Base-by-base conservation (phyloP, 2,797 vertebrate genomes). In the Garrulus glandarius region DNA sequence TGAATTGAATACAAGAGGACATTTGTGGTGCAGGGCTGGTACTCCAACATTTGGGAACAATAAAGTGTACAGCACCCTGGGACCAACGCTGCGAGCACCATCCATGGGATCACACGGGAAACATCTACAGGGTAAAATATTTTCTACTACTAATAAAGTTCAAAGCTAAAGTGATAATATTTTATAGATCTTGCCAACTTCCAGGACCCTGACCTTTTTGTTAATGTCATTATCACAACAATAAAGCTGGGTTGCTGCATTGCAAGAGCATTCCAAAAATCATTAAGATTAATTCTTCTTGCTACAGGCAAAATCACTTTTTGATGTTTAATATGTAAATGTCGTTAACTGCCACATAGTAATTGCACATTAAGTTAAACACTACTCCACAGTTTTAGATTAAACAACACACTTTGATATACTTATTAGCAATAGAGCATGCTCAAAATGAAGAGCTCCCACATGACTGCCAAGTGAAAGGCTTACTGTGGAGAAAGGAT, bases 301-400 rank as follows among this genome's bases (percentile, higher is more conserved):
- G 2, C 76, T 77, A 44, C 18, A 9, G 41, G 52, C 64, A 85
- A 92, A 96, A 87, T 37, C 44, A 52, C 30, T 85, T 92, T 72
- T 41, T 77, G 36, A 77, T 85, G 56, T 64, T 90, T 85, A 85
- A 49, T 83, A 87, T 63, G 71, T 46, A 70, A 80, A 77, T 60
- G 50, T 55, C 52, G 67, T 77, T 80, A 93, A 80, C 18, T 37
- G 71, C 23, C 50, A 85, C 52, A 70, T 1, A 63, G 21, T 50
- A 87, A 85, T 47, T 63, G 52, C 32, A 70, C 36, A 70, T 59
- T 74, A 91, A 59, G 23, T 64, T 76, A 80, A 95, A 85, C 3
- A 0, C 41, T 50, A 29, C 47, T 92, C 23, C 46, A 41, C 50
- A 27, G 44, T 87, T 71, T 87, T 37, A 56, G 30, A 68, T 69